These are phyloP conservation scores for Pampus argenteus DNA, from an alignment of 2,797 vertebrate genomes.

Conservation along the genomic window DNA sequence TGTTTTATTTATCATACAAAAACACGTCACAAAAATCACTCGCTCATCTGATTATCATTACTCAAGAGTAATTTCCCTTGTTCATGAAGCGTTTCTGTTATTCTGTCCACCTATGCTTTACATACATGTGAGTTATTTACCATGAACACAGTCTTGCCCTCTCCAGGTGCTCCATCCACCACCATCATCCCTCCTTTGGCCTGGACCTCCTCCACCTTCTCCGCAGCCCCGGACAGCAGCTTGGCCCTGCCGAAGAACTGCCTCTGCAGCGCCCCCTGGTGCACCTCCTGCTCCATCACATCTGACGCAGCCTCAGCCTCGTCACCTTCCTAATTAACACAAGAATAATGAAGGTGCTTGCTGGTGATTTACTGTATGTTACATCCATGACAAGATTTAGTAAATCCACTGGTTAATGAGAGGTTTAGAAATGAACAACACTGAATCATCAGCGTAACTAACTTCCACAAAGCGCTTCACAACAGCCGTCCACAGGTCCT, in stretches of 20 bases:
- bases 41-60: background rate
- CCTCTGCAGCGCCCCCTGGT: slow-evolving; percentile 82
- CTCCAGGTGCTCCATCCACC: slow-evolving; percentile 84
- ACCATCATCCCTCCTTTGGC: slow-evolving; percentile 82
- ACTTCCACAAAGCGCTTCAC: slow-evolving; percentile 85
- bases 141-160: slow-evolving; percentile 92
- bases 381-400: too few species aligned
- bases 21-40: background rate
- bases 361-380: background rate
- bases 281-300: slow-evolving; percentile 82
- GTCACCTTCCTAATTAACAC: slow-evolving; percentile 55
- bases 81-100: background rate
- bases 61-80: too few species aligned
- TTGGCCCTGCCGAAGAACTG: slow-evolving; percentile 84
- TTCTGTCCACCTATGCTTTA: background rate
- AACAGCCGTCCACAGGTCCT: slow-evolving; percentile 87
- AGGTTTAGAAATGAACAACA: background rate
- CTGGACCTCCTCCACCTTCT: slow-evolving; percentile 69
- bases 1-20: too few species aligned
- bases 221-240: slow-evolving; percentile 68
- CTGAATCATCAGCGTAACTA: slow-evolving; percentile 22
- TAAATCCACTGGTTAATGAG: background rate
- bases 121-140: slow-evolving; percentile 68
- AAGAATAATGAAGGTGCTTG: background rate
- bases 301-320: slow-evolving; percentile 52